Base-by-base conservation (phyloP, 2,888 invertebrate genomes). In the Disparrhopalites patrizii region DNA sequence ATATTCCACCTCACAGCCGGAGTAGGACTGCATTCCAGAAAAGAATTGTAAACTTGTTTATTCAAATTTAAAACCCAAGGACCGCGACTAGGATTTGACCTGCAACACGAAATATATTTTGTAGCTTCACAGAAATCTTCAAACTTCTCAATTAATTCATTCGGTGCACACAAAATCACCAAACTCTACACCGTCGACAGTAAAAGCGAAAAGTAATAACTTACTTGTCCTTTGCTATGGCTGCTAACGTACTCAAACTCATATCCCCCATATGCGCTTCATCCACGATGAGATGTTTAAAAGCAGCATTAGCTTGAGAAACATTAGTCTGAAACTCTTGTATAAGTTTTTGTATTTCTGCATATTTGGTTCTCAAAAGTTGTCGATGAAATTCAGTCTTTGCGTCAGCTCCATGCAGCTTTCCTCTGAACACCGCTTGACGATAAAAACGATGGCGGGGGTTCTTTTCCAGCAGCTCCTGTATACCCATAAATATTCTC, bases 51-150 rank as follows among this genome's bases (percentile, higher is more conserved):
- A 54, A 91, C 82, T 70, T 86, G 83, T 0, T 89, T 87, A 62
- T 89, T 84, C n/a, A 93, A 81, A 0, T 87, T 88, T 0, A 91
- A 82, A 71, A 83, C 86, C 94, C 94, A 95, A 0, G 95, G 94
- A 0, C 93, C 94, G 73, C 84, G 82, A 0, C 79, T 76, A 0
- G 82, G 82, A 62, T 87, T 82, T 18, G 73, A 68, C 33, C 79
- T 79, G 68, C 28, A 36, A n/a, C 20, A 36, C 23, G 23, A 27
- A 7, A 57, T 23, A 27, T 23, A 52, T 62, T 56, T n/a, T n/a
- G n/a, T n/a, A n/a, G n/a, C n/a, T n/a, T n/a, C 2, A 25, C 40
- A 58, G 25, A 20, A 20, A 51, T 47, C 5, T 18, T 18, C 5
- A 43, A 43, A 18, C 20, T 43, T 3, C n/a, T 36, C 13, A 36